A percentile compares a stretch with the other conserved stretches of the same genome.
Evolutionary conservation across 2,888 invertebrate genomes (phyloP).

Genomic region (Hirtodrosophila histrioides): DNA sequence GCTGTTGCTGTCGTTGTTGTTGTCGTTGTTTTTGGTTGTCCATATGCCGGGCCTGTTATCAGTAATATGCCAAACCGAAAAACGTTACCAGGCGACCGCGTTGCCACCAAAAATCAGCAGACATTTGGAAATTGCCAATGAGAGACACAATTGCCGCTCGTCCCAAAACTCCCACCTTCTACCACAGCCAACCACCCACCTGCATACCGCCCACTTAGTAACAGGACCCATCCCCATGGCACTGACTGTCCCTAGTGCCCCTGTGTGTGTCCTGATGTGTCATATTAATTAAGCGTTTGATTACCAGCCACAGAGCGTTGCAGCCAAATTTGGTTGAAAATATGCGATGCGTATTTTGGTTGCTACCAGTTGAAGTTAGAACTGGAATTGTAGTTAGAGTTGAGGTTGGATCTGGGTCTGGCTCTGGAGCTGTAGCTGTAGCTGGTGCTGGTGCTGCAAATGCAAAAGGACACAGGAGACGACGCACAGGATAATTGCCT

Average conservation of each 20-base stretch:
- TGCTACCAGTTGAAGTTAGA: slow-evolving; percentile 7
- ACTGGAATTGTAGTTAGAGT: no score
- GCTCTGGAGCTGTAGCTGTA: no score
- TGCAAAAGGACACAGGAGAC: slow-evolving; percentile 6
- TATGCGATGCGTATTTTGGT: slow-evolving; percentile 34
- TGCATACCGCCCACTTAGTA: not conserved
- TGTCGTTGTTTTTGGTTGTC: slow-evolving; percentile 17
- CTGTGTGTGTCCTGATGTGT: slow-evolving; percentile 55
- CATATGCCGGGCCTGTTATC: slow-evolving; percentile 64
- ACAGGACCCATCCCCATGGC: not conserved
- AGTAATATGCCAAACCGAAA: slow-evolving; percentile 73
- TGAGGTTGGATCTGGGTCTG: no score
- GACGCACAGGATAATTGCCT: slow-evolving; percentile 57
- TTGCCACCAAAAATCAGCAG: slow-evolving; percentile 65
- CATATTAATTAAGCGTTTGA: slow-evolving; percentile 76
- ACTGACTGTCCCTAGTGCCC: slow-evolving; percentile 1
- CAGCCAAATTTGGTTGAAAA: slow-evolving; percentile 32
- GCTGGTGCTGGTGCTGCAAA: not conserved
- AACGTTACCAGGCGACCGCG: slow-evolving; percentile 57
- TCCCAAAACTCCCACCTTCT: not conserved
- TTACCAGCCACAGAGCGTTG: slow-evolving; percentile 49
- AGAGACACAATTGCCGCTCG: not conserved
- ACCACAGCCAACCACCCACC: no score
- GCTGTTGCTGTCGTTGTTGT: slow-evolving; percentile 8
- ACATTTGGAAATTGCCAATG: slow-evolving; percentile 48